Percentiles rank a stretch among this genome's conserved stretches.
phyloP scores from a whole-genome alignment of 2,888 invertebrate genomes.

The Pseudeuparius sepicola region DNA sequence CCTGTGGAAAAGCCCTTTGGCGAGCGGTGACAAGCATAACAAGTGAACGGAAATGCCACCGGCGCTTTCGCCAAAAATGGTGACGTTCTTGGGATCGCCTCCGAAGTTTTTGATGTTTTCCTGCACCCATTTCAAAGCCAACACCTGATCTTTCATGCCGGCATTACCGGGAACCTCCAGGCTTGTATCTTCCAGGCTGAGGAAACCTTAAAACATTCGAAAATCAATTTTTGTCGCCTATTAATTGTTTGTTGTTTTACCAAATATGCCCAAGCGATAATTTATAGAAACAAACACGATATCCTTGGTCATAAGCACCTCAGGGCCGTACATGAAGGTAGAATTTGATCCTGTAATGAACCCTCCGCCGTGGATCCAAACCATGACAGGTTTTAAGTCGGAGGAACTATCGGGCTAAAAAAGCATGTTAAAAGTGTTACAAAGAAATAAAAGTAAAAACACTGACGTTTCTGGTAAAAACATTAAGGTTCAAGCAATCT shows the following conservation, averaged over 20 bases:
- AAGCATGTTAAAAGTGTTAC: not conserved
- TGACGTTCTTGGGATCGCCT: conserved; percentile 38
- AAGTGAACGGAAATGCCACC: conserved; percentile 42
- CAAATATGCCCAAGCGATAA: conserved; percentile 36
- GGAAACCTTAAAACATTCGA: conserved; percentile 40
- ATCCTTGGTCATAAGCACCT: conserved; percentile 35
- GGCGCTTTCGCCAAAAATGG: conserved; percentile 45
- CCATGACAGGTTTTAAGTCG: conserved; percentile 40
- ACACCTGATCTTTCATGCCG: too few relatives aligned
- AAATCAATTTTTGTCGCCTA: too few relatives aligned
- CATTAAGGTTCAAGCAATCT: conserved; percentile 22
- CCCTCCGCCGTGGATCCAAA: conserved; percentile 39
- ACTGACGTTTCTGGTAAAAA: conserved; percentile 19
- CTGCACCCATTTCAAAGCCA: too few relatives aligned
- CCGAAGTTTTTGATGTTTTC: too few relatives aligned
- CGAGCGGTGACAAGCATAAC: conserved; percentile 41
- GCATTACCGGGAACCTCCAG: conserved; percentile 41
- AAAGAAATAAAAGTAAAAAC: not conserved
- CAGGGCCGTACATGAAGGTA: conserved; percentile 32
- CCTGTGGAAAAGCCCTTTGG: too few relatives aligned
- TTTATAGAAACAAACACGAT: conserved; percentile 36
- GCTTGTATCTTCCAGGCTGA: conserved; percentile 38
- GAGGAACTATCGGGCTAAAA: too few relatives aligned
- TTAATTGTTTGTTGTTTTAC: too few relatives aligned
- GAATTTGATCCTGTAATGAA: conserved; percentile 34